Evolutionary conservation across 2,888 invertebrate species (phyloP).

Genomic region (Caenorhabditis drosophilae): DNA sequence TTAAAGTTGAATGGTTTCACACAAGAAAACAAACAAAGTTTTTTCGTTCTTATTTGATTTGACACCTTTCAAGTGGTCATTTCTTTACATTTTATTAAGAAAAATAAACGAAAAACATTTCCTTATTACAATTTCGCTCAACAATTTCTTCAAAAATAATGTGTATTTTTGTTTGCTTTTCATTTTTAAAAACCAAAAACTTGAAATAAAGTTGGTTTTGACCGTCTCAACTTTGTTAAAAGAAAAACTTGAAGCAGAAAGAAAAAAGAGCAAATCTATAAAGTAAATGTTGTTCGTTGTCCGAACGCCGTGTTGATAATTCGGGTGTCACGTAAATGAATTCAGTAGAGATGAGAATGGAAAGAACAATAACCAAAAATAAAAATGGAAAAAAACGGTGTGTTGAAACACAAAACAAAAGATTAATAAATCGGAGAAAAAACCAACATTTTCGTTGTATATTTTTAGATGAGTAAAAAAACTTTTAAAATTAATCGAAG

Average conservation of each 20-base stretch:
- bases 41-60: constrained; percentile 35
- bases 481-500: neutral
- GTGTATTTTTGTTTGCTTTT: constrained; percentile 12
- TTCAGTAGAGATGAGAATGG: too few relatives aligned
- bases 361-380: constrained; percentile 7
- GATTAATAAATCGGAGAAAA: neutral
- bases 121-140: too few relatives aligned
- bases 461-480: too few relatives aligned
- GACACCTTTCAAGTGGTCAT: constrained; percentile 44
- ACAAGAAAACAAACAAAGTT: too few relatives aligned
- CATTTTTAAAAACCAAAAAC: neutral
- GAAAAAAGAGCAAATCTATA: constrained; percentile 7
- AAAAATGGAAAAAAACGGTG: constrained; percentile 26
- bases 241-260: neutral
- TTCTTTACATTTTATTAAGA: too few relatives aligned
- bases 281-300: constrained; percentile 28
- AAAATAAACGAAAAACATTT: too few relatives aligned
- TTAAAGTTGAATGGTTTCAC: too few relatives aligned
- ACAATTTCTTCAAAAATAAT: too few relatives aligned
- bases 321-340: constrained; percentile 28
- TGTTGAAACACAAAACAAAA: neutral
- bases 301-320: constrained; percentile 33
- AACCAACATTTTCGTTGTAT: too few relatives aligned
- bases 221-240: neutral
- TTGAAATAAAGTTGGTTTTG: neutral